Conservation (phyloP, 2,113 vertebrate genomes). For the Vidua macroura region DNA sequence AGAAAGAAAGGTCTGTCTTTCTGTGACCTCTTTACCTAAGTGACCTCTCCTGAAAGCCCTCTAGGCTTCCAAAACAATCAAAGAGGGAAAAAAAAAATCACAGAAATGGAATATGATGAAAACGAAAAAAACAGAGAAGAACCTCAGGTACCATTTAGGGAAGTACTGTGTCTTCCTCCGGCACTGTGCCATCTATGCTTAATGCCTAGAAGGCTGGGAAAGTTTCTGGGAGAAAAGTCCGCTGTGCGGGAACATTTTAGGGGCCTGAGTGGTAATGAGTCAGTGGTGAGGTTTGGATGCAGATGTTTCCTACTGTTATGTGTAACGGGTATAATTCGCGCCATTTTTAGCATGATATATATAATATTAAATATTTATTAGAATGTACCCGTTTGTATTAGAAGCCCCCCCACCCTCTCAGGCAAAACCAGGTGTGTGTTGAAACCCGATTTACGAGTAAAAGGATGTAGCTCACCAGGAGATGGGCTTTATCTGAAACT, state of each 20-base stretch:
- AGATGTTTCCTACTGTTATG: neutral
- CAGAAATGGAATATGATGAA: conserved; percentile 21
- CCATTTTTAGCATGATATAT: too few relatives aligned
- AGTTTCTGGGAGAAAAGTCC: conserved; percentile 4
- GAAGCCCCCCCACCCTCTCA: too few relatives aligned
- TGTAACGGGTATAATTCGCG: too few relatives aligned
- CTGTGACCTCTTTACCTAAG: neutral
- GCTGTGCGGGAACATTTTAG: neutral
- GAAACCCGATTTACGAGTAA: too few relatives aligned
- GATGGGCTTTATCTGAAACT: too few relatives aligned
- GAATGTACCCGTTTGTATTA: too few relatives aligned
- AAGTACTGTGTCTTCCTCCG: neutral
- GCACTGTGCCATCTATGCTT: neutral
- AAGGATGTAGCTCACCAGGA: too few relatives aligned
- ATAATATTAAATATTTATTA: too few relatives aligned
- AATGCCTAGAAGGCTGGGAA: conserved; percentile 24
- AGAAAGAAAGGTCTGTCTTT: neutral
- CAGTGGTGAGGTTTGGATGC: conserved; percentile 8
- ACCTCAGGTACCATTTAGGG: conserved; percentile 26
- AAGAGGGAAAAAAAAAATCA: neutral
- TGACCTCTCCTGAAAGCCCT: conserved; percentile 4
- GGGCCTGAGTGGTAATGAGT: neutral
- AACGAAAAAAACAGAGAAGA: neutral
- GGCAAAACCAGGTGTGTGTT: too few relatives aligned
- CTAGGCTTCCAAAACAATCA: neutral